These are phyloP conservation scores for Chorisops tibialis DNA, from an alignment of 2,888 invertebrate species.

Conservation along the genomic window DNA sequence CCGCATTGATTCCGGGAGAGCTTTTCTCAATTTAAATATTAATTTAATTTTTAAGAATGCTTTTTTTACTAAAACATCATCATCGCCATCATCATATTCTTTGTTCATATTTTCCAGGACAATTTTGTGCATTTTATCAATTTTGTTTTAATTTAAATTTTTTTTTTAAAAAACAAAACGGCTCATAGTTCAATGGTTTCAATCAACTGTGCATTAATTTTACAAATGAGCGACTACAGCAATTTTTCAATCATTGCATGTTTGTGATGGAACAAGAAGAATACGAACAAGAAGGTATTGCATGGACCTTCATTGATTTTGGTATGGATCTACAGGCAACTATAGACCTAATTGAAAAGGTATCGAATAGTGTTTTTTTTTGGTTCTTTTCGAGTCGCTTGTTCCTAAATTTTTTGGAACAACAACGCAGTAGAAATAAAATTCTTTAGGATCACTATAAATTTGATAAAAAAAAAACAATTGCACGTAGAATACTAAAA, in stretches of 20 bases:
- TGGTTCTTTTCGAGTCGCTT: neutral
- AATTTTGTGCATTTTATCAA: too few relatives aligned
- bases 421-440: too few relatives aligned
- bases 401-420: too few relatives aligned
- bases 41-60: too few relatives aligned
- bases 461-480: too few relatives aligned
- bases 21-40: too few relatives aligned
- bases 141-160: neutral
- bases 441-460: too few relatives aligned
- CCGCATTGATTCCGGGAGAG: constrained; percentile 7
- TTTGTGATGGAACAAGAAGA: constrained; percentile 95
- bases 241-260: constrained; percentile 96
- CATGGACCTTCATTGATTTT: constrained; percentile 92
- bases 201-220: constrained; percentile 96
- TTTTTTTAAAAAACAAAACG: constrained; percentile 1
- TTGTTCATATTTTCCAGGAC: too few relatives aligned
- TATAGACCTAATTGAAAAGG: constrained; percentile 89
- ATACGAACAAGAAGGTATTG: constrained; percentile 86
- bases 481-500: too few relatives aligned
- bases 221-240: constrained; percentile 92
- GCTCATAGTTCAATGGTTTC: constrained; percentile 71
- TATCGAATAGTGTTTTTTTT: constrained; percentile 55
- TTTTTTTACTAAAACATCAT: too few relatives aligned
- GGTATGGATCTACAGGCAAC: constrained; percentile 90
- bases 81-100: too few relatives aligned